Base-by-base conservation (phyloP, 37 sponge, comb jelly and placozoan species). In the Ephydatia muelleri region DNA sequence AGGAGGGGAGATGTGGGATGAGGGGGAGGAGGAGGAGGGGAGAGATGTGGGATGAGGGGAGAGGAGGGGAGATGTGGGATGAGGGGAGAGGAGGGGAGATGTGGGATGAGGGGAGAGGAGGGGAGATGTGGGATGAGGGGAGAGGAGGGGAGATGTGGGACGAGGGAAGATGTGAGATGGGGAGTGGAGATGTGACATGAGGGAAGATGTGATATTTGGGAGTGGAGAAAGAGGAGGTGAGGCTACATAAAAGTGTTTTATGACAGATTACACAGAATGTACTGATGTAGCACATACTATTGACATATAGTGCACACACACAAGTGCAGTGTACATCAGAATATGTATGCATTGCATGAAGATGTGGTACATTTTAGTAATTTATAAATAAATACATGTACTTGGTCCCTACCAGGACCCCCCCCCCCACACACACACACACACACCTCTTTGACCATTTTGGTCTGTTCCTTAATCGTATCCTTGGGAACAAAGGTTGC, bases 401-500 rank as follows among this genome's bases (percentile, higher is more conserved):
- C 57, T 19, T 57, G 57, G 23, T 19, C 2, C 31, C 5, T 49
- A 68, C 47, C 1, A 21, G 9, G 30, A 72, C 43, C 65, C 29
- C 19, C 34, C 29, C 28, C 21, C 30, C 25, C 2, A 4, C 36
- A 0, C 38, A 70, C 74, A 72, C 23, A 31, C 39, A 68, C 69
- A 77, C 77, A 43, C 35, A 97, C 98, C 86, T 97, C 98, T 76
- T 97, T 97, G 35, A 95, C 29, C 79, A 86, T 88, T 72, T 86
- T 91, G 35, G 97, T 97, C 68, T 96, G 95, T 38, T 88, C 91
- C 33, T 77, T 65, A 16, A 99, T 90, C 34, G 96, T 92, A 30
- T 92, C 93, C 35, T 89, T 77, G 13, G 99, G 99, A 14, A 99
- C 96, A 83, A 95, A 97, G 31, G 97, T 99, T 16, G 99, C 97